phyloP scores from a whole-genome alignment of 37 sponge, comb jelly and placozoan species.

The Tethya wilhelma region DNA sequence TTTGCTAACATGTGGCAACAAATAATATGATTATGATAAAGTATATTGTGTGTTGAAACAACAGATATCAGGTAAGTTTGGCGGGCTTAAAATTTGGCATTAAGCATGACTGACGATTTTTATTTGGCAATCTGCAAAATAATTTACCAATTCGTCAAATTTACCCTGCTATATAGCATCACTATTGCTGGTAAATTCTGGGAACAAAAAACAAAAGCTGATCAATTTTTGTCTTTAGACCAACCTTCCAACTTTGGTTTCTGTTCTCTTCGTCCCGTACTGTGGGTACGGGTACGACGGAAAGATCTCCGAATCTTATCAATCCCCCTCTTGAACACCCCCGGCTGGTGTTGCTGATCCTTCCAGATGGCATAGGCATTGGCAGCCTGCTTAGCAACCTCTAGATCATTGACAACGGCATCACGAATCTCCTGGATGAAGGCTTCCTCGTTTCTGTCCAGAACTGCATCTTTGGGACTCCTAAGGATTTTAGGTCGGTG shows the following conservation, averaged over 20 bases:
- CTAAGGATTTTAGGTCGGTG: no score
- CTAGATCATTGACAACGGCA: constrained; percentile 55
- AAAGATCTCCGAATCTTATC: constrained; percentile 25
- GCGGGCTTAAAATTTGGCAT: no score
- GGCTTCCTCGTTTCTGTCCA: constrained; percentile 37
- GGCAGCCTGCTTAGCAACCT: constrained; percentile 51
- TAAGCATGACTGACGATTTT: no score
- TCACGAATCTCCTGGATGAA: constrained; percentile 42
- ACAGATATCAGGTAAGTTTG: no score
- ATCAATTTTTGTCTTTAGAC: no score
- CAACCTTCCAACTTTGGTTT: constrained; percentile 31
- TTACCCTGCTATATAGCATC: no score
- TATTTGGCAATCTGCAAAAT: no score
- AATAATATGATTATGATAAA: not conserved
- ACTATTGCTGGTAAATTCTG: no score
- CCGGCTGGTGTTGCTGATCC: constrained; percentile 7
- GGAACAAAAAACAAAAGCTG: no score
- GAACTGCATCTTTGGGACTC: constrained; percentile 45
- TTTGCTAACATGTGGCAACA: not conserved
- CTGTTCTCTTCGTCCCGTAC: not conserved
- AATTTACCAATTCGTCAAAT: no score
- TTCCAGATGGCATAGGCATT: constrained; percentile 64
- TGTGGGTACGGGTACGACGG: constrained; percentile 3
- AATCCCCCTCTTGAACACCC: constrained; percentile 34
- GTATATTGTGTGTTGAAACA: not conserved